Evolutionary conservation across 2,888 invertebrate species (phyloP), one percentile per base, ranked within the genome.

Genomic region (Spatulosminthurus flaviceps): DNA sequence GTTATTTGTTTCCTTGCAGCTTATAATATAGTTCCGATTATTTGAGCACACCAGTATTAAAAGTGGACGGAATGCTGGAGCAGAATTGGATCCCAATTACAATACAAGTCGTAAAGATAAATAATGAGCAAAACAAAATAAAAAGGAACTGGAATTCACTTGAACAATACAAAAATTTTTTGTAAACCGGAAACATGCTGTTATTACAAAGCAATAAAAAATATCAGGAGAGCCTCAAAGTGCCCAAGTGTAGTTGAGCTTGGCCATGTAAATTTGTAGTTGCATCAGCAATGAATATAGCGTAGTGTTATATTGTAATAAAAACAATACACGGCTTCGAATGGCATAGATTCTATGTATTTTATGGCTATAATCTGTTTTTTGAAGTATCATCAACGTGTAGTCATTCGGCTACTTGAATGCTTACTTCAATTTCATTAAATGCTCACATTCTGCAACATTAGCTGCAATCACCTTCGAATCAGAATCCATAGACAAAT

Each of bases 401-500:
- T 19, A 51, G 7, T 51, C 16, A n/a, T 51, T 41, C 9, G 51
- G 16, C 51, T 51, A 16, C 11, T 26, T 24, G 22, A 66, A 28
- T 71, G 24, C 13, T n/a, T 78, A 69, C 60, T 73, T 79, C 24
- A 73, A 41, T 24, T 79, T 79, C 22, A 79, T 51, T 21, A 72
- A n/a, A 67, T 79, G 78, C 24, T 79, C 78, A 72, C 72, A 73
- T n/a, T 74, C 74, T 11, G 43, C 42, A 16, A 74, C 9, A 61
- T 51, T 74, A 42, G 42, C 22, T 19, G 73, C 73, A 34, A 79
- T 51, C 7, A 41, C 43, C 41, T 73, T 72, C n/a, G 72, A 72
- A 28, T 79, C 78, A 11, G 78, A 79, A 43, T 73, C 78, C 41
- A 79, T 43, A 13, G 78, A 79, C n/a, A 73, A 19, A 26, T 79